Evolutionary conservation across 2,888 invertebrate genomes (phyloP), one percentile per base, ranked within the genome.

Genomic region (Tethea ocularis): DNA sequence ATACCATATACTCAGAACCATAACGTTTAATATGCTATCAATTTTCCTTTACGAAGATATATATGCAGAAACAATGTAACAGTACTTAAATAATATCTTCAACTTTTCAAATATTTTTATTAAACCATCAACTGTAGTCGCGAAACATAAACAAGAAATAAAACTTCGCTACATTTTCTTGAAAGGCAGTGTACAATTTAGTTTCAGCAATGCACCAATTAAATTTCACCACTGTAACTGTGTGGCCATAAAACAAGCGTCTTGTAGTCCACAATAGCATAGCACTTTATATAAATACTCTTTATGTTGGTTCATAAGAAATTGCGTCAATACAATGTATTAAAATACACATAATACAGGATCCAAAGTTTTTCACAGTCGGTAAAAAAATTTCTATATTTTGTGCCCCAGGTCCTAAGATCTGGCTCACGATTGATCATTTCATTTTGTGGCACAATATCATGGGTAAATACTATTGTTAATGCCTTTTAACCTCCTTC

Each of bases 151-250:
- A 63, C 58, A 57, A 51, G 15, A 46, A 52, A 58, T 23, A 52
- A 61, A 60, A 66, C 58, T 66, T 46, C 57, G 59, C 56, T 62
- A 65, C 63, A 63, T 65, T 65, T 68, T 64, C 71, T 69, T 69
- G 68, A 75, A 73, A 74, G 68, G 61, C 53, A 58, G 55, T 15
- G 59, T 53, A 64, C 61, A 61, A 67, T 73, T 72, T 74, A 67
- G 67, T 66, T 74, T 65, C 62, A 69, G 63, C 61, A 64, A 67
- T 71, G 71, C 71, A 62, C 65, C 62, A 67, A 69, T 72, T 72
- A 71, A 69, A 69, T 67, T 67, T 63, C 55, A 63, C 62, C 53
- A 62, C 61, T 56, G 56, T 46, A 57, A 55, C 52, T 46, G 60
- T 58, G 33, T 38, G 62, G 63, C 59, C 36, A 57, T 24, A 46